phyloP scores from a whole-genome alignment of 2,797 vertebrate species.

The Melanotaenia pygmaea region DNA sequence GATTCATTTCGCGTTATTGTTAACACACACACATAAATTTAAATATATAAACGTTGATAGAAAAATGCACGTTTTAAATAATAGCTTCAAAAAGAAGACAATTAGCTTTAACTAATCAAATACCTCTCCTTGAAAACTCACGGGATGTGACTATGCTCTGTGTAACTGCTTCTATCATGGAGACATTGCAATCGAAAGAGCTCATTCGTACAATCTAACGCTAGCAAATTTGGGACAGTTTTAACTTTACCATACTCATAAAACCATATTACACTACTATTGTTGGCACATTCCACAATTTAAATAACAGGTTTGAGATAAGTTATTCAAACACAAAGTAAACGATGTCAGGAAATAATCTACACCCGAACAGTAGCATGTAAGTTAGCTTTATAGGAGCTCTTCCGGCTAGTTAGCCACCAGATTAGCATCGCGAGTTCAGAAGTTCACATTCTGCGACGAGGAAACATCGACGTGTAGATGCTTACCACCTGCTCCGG shows the following conservation, averaged over 20 bases:
- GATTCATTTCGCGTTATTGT: too few relatives aligned
- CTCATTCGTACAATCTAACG: background rate
- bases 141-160: constrained; percentile 41
- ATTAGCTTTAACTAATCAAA: background rate
- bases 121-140: background rate
- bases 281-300: accelerated
- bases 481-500: constrained; percentile 55
- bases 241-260: background rate
- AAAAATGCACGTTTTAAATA: background rate
- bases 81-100: background rate
- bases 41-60: too few relatives aligned
- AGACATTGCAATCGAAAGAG: background rate
- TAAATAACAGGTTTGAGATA: background rate
- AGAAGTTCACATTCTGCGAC: constrained; percentile 23
- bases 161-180: background rate
- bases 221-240: background rate
- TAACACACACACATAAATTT: background rate
- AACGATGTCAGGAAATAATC: background rate
- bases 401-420: constrained; percentile 46
- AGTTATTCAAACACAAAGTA: background rate
- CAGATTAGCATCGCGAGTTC: constrained; percentile 54
- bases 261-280: background rate
- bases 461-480: background rate
- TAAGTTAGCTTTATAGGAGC: constrained; percentile 33
- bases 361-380: constrained; percentile 9